These are phyloP conservation scores for Leptoteleia sp. DNA, from an alignment of 1,140 invertebrate species.

Conservation along the genomic window DNA sequence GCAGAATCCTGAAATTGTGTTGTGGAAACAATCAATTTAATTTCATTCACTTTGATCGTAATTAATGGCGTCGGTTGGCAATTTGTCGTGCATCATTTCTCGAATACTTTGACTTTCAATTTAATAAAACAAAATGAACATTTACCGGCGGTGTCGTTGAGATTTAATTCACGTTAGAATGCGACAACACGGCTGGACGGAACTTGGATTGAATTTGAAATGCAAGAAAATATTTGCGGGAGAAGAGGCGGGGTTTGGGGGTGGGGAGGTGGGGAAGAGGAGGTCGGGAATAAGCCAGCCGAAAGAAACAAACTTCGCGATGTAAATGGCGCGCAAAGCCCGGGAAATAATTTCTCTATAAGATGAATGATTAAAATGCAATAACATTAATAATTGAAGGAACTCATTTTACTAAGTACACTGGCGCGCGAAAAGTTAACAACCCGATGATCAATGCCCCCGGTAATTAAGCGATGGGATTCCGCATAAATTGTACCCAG, in stretches of 20 bases:
- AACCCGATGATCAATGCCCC: constrained; percentile 40
- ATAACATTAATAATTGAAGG: constrained; percentile 47
- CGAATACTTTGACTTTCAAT: constrained; percentile 22
- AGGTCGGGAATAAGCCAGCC: neutral
- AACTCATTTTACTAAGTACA: constrained; percentile 55
- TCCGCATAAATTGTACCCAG: constrained; percentile 23
- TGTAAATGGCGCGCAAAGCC: constrained; percentile 21
- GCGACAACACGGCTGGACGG: neutral
- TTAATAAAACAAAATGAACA: constrained; percentile 30
- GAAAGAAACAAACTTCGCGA: constrained; percentile 28
- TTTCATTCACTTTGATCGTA: constrained; percentile 14
- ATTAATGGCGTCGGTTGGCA: constrained; percentile 10
- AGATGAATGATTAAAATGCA: constrained; percentile 45
- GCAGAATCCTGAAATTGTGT: neutral
- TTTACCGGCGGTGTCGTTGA: constrained; percentile 20
- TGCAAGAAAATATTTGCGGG: constrained; percentile 23
- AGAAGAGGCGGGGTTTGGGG: too few species aligned
- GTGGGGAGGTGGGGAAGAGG: neutral
- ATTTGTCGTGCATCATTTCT: constrained; percentile 27
- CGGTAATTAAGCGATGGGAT: constrained; percentile 24
- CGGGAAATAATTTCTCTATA: constrained; percentile 12
- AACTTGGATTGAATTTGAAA: constrained; percentile 31
- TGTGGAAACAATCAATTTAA: neutral
- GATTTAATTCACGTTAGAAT: constrained; percentile 32
- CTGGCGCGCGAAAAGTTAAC: constrained; percentile 30